These are phyloP conservation scores for Heliconius cydno DNA, from an alignment of 2,888 invertebrate species.

Conservation along the genomic window DNA sequence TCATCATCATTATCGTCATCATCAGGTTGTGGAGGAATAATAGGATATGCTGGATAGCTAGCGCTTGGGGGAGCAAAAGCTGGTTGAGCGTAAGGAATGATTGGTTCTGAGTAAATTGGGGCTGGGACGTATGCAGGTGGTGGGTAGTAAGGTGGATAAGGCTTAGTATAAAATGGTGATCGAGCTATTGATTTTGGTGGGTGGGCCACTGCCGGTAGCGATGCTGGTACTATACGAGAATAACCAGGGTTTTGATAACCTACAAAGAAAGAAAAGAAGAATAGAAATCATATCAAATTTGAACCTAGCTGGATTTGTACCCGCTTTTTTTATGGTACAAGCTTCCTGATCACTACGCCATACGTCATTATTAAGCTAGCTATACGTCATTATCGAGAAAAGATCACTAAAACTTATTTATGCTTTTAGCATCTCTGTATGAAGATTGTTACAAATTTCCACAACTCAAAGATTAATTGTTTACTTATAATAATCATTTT, in stretches of 20 bases:
- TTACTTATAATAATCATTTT: too few species aligned
- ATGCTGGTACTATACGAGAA: not conserved
- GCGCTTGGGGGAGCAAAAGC: not conserved
- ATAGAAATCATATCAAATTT: not conserved
- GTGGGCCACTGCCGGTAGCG: not conserved
- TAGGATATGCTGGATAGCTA: constrained; percentile 14
- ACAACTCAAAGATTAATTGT: not conserved
- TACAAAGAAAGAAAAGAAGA: not conserved
- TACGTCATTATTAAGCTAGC: not conserved
- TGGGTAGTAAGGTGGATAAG: constrained; percentile 10
- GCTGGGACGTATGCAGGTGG: not conserved
- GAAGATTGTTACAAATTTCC: not conserved
- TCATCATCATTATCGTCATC: not conserved
- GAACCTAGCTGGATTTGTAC: not conserved
- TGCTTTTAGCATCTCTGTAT: not conserved
- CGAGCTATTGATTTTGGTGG: constrained; percentile 1
- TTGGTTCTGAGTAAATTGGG: constrained; percentile 15
- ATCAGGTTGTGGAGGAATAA: not conserved
- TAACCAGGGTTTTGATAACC: not conserved
- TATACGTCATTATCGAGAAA: not conserved
- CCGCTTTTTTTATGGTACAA: too few species aligned
- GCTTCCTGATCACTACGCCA: not conserved
- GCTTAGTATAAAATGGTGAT: not conserved
- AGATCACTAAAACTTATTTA: not conserved
- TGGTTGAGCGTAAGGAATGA: constrained; percentile 13